Conservation (phyloP, 1,140 invertebrate species). For the Calliopsis andreniformis region DNA sequence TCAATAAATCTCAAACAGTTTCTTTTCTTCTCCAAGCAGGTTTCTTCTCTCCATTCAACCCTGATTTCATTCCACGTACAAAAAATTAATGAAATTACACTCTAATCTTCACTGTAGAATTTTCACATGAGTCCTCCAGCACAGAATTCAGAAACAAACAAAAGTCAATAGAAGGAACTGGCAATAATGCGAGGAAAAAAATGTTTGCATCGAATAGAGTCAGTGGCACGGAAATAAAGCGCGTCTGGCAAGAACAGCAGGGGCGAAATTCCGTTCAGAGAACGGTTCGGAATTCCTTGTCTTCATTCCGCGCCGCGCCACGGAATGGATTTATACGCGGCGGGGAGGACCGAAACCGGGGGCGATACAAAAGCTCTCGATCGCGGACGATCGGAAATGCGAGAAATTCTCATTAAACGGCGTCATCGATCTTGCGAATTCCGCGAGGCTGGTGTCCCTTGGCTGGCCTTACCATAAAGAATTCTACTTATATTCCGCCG, state of each 20-base stretch:
- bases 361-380: constrained; percentile 41
- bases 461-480: constrained; percentile 47
- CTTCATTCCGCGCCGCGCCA: not conserved
- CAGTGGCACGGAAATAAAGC: constrained; percentile 1
- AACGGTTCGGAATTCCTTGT: constrained; percentile 23
- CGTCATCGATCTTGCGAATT: constrained; percentile 69
- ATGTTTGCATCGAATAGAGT: not conserved
- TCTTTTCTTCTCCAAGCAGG: no score
- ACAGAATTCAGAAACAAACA: no score
- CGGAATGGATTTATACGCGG: constrained; percentile 22
- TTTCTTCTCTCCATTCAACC: no score
- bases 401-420: constrained; percentile 71
- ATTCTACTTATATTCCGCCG: constrained; percentile 63
- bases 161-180: no score
- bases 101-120: no score
- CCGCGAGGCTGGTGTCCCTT: constrained; percentile 48
- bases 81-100: no score
- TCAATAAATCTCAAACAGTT: no score
- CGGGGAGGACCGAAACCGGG: constrained; percentile 19
- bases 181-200: not conserved
- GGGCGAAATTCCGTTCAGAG: constrained; percentile 9
- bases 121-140: no score
- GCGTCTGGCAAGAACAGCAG: not conserved
- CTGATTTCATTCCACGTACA: no score
- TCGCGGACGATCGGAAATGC: constrained; percentile 57